phyloP scores from a whole-genome alignment of 2,113 vertebrate genomes.

The Cichladusa arquata region DNA sequence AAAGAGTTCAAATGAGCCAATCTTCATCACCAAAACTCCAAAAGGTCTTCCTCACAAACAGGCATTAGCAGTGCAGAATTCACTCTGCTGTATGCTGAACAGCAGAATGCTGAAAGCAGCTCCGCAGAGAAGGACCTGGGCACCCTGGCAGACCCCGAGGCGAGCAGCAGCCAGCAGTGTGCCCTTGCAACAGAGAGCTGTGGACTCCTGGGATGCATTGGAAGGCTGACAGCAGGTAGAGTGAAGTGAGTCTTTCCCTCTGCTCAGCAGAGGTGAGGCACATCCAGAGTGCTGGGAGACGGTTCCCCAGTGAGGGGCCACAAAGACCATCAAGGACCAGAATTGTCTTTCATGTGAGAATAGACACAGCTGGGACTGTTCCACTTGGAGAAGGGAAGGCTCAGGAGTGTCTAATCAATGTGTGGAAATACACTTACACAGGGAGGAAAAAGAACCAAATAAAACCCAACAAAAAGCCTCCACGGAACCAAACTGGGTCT shows the following conservation, averaged over 20 bases:
- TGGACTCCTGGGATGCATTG: background rate
- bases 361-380: background rate
- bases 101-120: background rate
- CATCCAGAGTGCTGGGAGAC: background rate
- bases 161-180: rapidly evolving
- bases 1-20: background rate
- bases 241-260: background rate
- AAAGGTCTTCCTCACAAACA: background rate
- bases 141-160: background rate
- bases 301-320: background rate
- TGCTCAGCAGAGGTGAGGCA: background rate
- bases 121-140: background rate
- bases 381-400: background rate
- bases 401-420: background rate
- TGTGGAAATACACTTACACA: background rate
- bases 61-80: background rate
- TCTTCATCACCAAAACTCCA: background rate
- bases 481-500: background rate
- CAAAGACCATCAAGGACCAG: background rate
- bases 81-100: background rate
- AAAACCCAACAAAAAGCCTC: background rate
- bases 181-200: background rate
- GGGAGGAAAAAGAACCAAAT: background rate
- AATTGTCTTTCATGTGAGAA: background rate
- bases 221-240: background rate